Conservation (phyloP, 2,888 invertebrate genomes). For the Meteorus cinctellus region DNA sequence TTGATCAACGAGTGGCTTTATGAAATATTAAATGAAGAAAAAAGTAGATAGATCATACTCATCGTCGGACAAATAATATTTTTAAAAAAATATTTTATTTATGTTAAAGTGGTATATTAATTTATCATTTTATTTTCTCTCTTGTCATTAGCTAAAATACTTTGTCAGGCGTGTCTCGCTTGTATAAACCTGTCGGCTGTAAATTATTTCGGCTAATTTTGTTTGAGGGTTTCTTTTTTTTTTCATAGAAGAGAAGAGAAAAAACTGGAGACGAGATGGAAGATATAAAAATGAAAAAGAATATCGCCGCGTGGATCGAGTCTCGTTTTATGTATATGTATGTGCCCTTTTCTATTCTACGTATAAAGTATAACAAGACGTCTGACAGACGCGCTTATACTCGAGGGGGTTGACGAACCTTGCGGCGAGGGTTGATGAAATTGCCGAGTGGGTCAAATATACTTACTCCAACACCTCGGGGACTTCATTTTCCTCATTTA, state of each 20-base stretch:
- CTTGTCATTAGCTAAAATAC: background rate
- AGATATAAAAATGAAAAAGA: conserved; percentile 2
- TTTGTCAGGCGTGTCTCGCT: background rate
- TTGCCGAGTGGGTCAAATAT: conserved; percentile 63
- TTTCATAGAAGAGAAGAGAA: background rate
- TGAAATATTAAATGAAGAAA: conserved; percentile 4
- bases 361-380: conserved; percentile 65
- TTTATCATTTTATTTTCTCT: background rate
- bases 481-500: conserved; percentile 7
- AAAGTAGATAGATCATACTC: background rate
- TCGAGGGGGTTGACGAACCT: conserved; percentile 60
- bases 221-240: background rate
- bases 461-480: conserved; percentile 38
- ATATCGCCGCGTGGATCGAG: too few relatives aligned
- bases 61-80: background rate
- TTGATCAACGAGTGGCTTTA: background rate
- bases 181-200: background rate
- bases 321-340: background rate
- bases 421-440: conserved; percentile 57
- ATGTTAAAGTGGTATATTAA: background rate
- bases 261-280: conserved; percentile 6
- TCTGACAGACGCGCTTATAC: conserved; percentile 71
- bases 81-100: background rate
- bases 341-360: background rate
- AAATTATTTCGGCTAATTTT: background rate